phyloP scores from a whole-genome alignment of 2,113 vertebrate genomes.

The Ammodytes dubius region DNA sequence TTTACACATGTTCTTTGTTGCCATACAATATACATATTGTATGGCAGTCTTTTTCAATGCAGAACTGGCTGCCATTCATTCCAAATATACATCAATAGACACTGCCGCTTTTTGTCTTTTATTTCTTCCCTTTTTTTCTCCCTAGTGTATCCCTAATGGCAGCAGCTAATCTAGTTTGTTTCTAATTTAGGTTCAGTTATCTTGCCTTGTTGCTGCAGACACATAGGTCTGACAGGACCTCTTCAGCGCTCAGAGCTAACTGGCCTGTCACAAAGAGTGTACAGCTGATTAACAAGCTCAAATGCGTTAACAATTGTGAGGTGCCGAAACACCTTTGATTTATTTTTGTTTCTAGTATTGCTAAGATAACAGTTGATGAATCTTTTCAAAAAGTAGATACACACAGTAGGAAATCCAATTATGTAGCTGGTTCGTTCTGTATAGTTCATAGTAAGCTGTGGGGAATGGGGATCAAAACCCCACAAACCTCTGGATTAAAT shows the following conservation, averaged over 20 bases:
- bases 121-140: conserved; percentile 10
- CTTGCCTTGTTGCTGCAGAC: conserved; percentile 44
- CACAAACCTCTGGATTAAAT: conserved; percentile 57
- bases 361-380: background rate
- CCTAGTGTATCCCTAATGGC: background rate
- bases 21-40: too few species aligned
- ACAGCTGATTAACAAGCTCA: conserved; percentile 3
- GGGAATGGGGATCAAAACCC: conserved; percentile 41
- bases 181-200: conserved; percentile 63
- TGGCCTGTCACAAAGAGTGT: background rate
- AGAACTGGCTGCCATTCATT: background rate
- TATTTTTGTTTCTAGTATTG: too few species aligned
- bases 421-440: conserved; percentile 4
- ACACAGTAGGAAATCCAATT: background rate
- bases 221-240: conserved; percentile 28
- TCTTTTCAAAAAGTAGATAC: background rate
- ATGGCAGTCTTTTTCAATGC: background rate
- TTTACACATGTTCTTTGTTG: too few species aligned
- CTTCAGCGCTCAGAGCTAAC: background rate
- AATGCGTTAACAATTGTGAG: background rate
- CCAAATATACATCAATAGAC: background rate
- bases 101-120: background rate
- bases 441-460: background rate
- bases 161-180: conserved; percentile 48
- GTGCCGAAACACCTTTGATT: background rate